phyloP scores from a whole-genome alignment of 2,113 vertebrate genomes.

The Saccopteryx leptura region DNA sequence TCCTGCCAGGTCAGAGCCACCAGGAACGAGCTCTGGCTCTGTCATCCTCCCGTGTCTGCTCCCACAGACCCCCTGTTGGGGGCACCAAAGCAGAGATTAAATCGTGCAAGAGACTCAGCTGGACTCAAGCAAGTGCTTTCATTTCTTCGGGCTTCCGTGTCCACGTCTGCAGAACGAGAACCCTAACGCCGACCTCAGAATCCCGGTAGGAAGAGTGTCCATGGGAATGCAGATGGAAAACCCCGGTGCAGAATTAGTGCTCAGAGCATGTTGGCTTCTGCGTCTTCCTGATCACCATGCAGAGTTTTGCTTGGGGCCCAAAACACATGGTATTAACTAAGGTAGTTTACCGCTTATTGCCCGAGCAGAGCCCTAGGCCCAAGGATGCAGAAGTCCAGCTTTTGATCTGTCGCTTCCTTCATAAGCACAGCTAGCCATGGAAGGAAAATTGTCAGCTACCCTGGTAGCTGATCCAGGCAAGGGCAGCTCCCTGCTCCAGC shows the following conservation, averaged over 20 bases:
- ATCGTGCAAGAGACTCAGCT: background rate
- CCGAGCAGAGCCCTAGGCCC: background rate
- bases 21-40: background rate
- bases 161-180: background rate
- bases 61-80: background rate
- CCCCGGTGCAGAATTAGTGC: background rate
- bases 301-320: background rate
- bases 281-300: background rate
- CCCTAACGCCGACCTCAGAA: background rate
- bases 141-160: background rate
- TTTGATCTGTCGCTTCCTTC: background rate
- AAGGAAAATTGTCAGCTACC: background rate
- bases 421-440: background rate
- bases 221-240: background rate
- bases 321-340: background rate
- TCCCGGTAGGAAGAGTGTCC: background rate
- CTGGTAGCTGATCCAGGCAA: background rate
- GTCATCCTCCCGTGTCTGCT: background rate
- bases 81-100: background rate
- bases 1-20: background rate
- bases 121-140: background rate
- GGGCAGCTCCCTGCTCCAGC: background rate
- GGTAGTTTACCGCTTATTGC: background rate
- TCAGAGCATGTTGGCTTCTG: background rate
- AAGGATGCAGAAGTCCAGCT: background rate